A percentile compares a stretch with the other conserved stretches of the same genome.
These are phyloP conservation scores for Ashinkailepas kermadecensis DNA, from an alignment of 2,888 invertebrate genomes.

Conservation along the genomic window DNA sequence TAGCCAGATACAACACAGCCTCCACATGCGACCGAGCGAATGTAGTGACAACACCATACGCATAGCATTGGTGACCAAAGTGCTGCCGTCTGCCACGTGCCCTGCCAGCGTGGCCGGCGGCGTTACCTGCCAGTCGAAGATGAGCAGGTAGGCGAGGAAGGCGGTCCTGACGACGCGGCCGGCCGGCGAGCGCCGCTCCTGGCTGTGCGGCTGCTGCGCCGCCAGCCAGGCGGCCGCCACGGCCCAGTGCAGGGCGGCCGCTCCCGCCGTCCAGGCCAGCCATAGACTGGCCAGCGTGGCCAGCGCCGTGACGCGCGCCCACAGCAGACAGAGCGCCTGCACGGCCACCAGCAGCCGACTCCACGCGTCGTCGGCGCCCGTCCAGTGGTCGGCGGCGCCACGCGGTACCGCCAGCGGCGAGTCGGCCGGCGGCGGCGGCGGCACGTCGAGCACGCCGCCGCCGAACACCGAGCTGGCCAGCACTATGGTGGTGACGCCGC, in stretches of 20 bases:
- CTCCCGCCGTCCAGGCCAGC: constrained; percentile 28
- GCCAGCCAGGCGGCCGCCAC: constrained; percentile 31
- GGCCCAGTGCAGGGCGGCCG: constrained; percentile 29
- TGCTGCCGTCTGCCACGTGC: too few relatives aligned
- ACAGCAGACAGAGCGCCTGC: constrained; percentile 30
- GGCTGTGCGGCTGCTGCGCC: constrained; percentile 27
- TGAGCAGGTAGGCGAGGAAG: constrained; percentile 30
- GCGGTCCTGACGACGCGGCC: not conserved
- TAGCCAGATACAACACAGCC: too few relatives aligned
- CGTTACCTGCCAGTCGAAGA: constrained; percentile 31
- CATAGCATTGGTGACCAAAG: too few relatives aligned
- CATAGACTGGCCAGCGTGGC: constrained; percentile 31
- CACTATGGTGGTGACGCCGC: constrained; percentile 29
- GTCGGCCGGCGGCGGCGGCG: constrained; percentile 26
- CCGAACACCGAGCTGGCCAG: constrained; percentile 28
- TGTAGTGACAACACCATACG: too few relatives aligned
- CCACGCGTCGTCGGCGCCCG: constrained; percentile 26
- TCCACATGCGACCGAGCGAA: too few relatives aligned
- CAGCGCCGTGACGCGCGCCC: constrained; percentile 31
- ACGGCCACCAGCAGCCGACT: constrained; percentile 31
- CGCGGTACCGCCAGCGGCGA: constrained; percentile 25
- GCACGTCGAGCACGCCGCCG: constrained; percentile 26
- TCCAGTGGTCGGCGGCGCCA: constrained; percentile 19
- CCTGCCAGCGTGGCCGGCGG: too few relatives aligned
- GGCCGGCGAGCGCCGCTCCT: not conserved